Evolutionary conservation across 1,140 invertebrate genomes (phyloP).

Genomic region (Apis florea): DNA sequence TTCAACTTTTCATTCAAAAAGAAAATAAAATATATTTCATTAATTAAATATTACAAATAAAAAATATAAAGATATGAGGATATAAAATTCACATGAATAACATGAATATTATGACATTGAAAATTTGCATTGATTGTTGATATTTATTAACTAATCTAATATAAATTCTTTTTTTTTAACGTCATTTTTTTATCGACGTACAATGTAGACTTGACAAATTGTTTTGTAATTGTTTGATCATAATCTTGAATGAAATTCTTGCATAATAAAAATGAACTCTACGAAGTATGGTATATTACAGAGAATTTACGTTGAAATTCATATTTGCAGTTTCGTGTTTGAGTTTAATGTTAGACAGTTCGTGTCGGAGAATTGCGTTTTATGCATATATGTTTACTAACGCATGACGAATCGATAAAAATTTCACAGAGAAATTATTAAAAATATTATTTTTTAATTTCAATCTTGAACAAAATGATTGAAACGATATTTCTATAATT

Average conservation of each 20-base stretch:
- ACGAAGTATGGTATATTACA: background rate
- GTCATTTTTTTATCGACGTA: too few relatives aligned
- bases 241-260: slow-evolving; percentile 7
- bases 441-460: background rate
- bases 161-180: too few relatives aligned
- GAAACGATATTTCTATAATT: background rate
- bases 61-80: too few relatives aligned
- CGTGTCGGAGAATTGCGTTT: slow-evolving; percentile 9
- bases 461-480: background rate
- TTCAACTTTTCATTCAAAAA: too few relatives aligned
- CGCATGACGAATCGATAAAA: background rate
- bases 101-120: too few relatives aligned
- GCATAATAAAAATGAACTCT: background rate
- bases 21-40: too few relatives aligned
- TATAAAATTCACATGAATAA: too few relatives aligned
- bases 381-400: background rate
- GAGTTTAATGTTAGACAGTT: slow-evolving; percentile 17
- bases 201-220: too few relatives aligned
- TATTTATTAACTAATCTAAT: too few relatives aligned
- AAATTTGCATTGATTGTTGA: too few relatives aligned
- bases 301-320: slow-evolving; percentile 14
- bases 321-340: slow-evolving; percentile 19
- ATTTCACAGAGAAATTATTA: background rate
- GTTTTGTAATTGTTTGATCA: background rate
- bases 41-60: too few relatives aligned